These are phyloP conservation scores for Epiblema foenella DNA, from an alignment of 2,888 invertebrate genomes.

Conservation along the genomic window DNA sequence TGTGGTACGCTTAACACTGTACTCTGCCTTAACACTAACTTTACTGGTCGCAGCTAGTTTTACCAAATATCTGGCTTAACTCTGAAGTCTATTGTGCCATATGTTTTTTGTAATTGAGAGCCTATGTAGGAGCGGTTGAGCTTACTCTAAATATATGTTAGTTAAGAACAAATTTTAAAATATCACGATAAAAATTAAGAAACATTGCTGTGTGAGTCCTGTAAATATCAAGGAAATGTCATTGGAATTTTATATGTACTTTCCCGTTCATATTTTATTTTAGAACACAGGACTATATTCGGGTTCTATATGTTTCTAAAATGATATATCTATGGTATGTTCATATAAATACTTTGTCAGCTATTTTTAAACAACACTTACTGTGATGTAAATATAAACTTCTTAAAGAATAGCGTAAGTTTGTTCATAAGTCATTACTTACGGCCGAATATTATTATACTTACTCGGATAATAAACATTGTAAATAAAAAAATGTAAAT, in stretches of 20 bases:
- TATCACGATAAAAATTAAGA: not conserved
- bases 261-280: not conserved
- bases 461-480: constrained; percentile 24
- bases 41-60: too few relatives aligned
- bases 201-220: not conserved
- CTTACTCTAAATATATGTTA: not conserved
- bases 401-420: constrained; percentile 23
- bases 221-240: not conserved
- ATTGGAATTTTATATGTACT: not conserved
- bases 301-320: not conserved
- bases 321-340: too few relatives aligned
- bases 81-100: not conserved
- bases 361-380: constrained; percentile 14
- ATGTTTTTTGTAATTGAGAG: not conserved
- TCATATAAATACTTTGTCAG: not conserved
- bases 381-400: constrained; percentile 40
- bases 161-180: not conserved
- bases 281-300: not conserved
- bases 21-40: too few relatives aligned
- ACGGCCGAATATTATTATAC: constrained; percentile 6
- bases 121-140: not conserved
- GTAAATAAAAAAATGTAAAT: constrained; percentile 29
- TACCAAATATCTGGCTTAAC: too few relatives aligned
- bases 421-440: not conserved
- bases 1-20: too few relatives aligned